These are phyloP conservation scores for Leptobrachium ailaonicum DNA, from an alignment of 2,113 vertebrate genomes.

Conservation along the genomic window DNA sequence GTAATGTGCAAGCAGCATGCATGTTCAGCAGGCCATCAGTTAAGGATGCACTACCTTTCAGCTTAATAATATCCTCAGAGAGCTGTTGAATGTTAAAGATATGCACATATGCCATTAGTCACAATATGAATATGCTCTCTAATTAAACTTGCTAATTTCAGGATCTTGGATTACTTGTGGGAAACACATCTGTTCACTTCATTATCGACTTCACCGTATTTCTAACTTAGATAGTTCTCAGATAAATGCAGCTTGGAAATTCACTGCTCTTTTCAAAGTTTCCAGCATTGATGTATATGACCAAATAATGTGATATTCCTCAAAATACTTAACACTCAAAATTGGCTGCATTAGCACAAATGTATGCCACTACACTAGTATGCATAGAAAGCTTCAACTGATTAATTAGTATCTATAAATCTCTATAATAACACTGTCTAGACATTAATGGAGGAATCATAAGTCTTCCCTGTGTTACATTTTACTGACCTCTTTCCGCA, in stretches of 20 bases:
- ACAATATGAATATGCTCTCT: not conserved
- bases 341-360: conserved; percentile 47
- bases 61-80: too few relatives aligned
- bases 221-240: not conserved
- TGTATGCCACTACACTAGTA: conserved; percentile 29
- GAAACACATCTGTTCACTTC: not conserved
- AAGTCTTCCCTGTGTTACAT: conserved; percentile 48
- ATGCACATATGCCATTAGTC: too few relatives aligned
- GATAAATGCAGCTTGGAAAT: not conserved
- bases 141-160: not conserved
- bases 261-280: not conserved
- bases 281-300: conserved; percentile 48
- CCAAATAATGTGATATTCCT: conserved; percentile 51
- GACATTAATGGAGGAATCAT: conserved; percentile 30
- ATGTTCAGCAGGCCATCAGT: too few relatives aligned
- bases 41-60: too few relatives aligned
- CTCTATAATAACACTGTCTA: conserved; percentile 47
- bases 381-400: conserved; percentile 40
- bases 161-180: not conserved
- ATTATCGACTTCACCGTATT: not conserved
- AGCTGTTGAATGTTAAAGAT: too few relatives aligned
- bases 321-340: conserved; percentile 49
- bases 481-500: conserved; percentile 57
- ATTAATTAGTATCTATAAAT: conserved; percentile 57
- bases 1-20: too few relatives aligned